A percentile compares a stretch with the other conserved stretches of the same genome.
These are phyloP conservation scores for Scrobipalpa atriplicella DNA, from an alignment of 2,888 invertebrate species.

Conservation along the genomic window DNA sequence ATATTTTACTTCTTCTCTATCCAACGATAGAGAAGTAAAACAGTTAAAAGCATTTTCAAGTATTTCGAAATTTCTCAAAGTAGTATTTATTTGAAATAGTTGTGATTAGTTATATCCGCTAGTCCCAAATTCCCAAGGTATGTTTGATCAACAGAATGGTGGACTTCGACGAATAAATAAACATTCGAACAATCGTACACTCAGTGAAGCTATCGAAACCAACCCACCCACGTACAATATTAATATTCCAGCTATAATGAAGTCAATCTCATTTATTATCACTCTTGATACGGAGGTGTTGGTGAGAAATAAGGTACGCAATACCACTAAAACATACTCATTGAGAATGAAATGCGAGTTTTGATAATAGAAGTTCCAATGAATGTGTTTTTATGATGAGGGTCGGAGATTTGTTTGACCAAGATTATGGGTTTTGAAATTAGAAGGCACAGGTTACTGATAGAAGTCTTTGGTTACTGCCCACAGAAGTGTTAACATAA, in stretches of 20 bases:
- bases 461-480: neutral
- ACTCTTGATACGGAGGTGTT: constrained; percentile 54
- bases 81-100: too few species aligned
- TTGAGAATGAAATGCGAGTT: constrained; percentile 22
- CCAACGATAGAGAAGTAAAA: too few species aligned
- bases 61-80: too few species aligned
- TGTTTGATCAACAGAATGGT: neutral
- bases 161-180: neutral
- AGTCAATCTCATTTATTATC: constrained; percentile 65
- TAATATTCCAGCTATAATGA: constrained; percentile 59
- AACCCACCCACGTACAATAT: constrained; percentile 61
- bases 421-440: constrained; percentile 13
- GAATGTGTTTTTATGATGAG: neutral
- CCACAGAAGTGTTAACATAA: neutral
- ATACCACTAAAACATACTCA: constrained; percentile 33
- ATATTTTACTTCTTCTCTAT: too few species aligned
- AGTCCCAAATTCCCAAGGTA: neutral
- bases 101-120: neutral
- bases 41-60: too few species aligned
- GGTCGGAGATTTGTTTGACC: constrained; percentile 11
- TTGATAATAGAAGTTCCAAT: constrained; percentile 19
- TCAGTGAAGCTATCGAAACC: constrained; percentile 35
- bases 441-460: too few species aligned
- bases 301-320: constrained; percentile 60
- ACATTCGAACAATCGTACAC: constrained; percentile 11